These are phyloP conservation scores for Lipotes vexillifer DNA, from an alignment of 2,113 vertebrate species.

Conservation along the genomic window DNA sequence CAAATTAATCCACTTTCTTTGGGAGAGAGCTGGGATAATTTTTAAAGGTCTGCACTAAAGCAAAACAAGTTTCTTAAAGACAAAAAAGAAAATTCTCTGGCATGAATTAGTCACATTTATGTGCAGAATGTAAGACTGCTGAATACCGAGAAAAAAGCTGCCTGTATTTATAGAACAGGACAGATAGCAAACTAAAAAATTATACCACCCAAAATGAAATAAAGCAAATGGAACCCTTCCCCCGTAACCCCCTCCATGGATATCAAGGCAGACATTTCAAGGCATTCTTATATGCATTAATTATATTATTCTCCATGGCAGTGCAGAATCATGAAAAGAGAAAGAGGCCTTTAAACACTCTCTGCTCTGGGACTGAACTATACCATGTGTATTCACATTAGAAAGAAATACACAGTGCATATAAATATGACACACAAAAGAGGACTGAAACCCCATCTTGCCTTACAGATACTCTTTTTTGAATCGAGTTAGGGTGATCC, in stretches of 20 bases:
- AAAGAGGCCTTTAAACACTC: neutral
- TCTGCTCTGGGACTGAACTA: neutral
- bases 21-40: neutral
- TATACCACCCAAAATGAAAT: neutral
- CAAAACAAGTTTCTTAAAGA: slow-evolving; percentile 21
- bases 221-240: neutral
- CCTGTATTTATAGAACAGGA: neutral
- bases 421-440: slow-evolving; percentile 14
- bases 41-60: neutral
- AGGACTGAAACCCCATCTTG: neutral
- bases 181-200: neutral
- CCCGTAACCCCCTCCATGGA: too few relatives aligned
- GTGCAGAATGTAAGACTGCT: neutral
- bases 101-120: neutral
- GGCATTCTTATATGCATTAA: neutral
- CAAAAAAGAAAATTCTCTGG: neutral
- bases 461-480: neutral
- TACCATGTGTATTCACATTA: slow-evolving; percentile 10
- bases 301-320: neutral
- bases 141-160: neutral
- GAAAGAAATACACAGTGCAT: neutral
- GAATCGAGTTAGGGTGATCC: neutral
- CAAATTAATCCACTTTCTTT: neutral
- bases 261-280: neutral
- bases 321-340: neutral